A percentile compares a stretch with the other conserved stretches of the same genome.
phyloP scores from a whole-genome alignment of 2,113 vertebrate species.

The Tragelaphus scriptus region DNA sequence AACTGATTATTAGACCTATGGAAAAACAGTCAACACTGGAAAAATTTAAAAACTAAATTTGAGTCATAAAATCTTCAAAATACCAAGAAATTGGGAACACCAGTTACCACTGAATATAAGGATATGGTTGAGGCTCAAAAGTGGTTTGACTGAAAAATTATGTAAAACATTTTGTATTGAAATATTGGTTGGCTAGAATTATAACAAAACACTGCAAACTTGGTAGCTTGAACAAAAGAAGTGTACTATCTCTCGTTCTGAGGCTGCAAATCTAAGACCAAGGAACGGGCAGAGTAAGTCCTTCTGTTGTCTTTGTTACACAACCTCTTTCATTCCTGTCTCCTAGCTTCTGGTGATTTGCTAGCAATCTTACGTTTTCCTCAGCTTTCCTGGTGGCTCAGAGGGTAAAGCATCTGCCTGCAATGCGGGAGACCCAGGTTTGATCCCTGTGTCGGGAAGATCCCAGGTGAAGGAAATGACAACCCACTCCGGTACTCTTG shows the following conservation, averaged over 20 bases:
- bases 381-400: not conserved
- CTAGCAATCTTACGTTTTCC: no score
- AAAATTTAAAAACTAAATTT: not conserved
- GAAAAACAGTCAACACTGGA: not conserved
- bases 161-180: not conserved
- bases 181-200: not conserved
- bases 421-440: not conserved
- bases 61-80: not conserved
- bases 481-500: not conserved
- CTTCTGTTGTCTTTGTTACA: not conserved
- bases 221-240: not conserved
- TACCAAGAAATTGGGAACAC: not conserved
- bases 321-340: not conserved
- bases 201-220: not conserved
- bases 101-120: not conserved
- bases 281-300: not conserved
- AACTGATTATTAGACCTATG: not conserved
- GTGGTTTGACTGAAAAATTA: not conserved
- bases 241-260: not conserved
- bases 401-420: not conserved
- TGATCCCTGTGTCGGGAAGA: not conserved
- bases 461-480: not conserved
- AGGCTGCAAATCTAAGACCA: not conserved
- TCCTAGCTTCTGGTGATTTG: not conserved
- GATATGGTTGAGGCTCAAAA: not conserved